Evolutionary conservation across 2,113 vertebrate species (phyloP).

Genomic region (Phalacrocorax carbo): DNA sequence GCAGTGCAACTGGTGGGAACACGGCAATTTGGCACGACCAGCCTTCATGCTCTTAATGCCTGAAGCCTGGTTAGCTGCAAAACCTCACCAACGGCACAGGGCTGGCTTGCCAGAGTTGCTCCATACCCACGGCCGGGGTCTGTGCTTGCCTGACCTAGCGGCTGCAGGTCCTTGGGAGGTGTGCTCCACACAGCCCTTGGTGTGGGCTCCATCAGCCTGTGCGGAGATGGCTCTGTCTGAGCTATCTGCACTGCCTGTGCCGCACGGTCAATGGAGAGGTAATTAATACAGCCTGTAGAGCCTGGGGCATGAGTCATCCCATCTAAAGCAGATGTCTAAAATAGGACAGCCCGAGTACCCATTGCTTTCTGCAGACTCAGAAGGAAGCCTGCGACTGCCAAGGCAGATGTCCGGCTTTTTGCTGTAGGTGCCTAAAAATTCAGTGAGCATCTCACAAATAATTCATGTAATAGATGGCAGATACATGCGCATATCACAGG

Average conservation of each 20-base stretch:
- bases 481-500: fast-evolving
- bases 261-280: neutral
- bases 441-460: neutral
- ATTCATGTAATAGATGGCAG: neutral
- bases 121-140: fast-evolving
- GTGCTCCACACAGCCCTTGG: neutral
- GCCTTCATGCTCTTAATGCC: neutral
- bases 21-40: fast-evolving
- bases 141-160: neutral
- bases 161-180: neutral
- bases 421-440: neutral
- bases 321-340: neutral
- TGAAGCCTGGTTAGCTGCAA: neutral
- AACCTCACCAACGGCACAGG: neutral
- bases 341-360: neutral
- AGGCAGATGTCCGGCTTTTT: neutral
- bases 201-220: neutral
- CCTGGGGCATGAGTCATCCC: neutral
- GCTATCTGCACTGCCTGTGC: neutral
- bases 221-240: neutral
- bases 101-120: neutral
- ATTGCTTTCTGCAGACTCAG: neutral
- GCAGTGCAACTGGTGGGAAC: neutral
- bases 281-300: neutral
- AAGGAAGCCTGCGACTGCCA: neutral